These are phyloP conservation scores for Dicyrtoma fusca DNA, from an alignment of 2,888 invertebrate species.

Conservation along the genomic window DNA sequence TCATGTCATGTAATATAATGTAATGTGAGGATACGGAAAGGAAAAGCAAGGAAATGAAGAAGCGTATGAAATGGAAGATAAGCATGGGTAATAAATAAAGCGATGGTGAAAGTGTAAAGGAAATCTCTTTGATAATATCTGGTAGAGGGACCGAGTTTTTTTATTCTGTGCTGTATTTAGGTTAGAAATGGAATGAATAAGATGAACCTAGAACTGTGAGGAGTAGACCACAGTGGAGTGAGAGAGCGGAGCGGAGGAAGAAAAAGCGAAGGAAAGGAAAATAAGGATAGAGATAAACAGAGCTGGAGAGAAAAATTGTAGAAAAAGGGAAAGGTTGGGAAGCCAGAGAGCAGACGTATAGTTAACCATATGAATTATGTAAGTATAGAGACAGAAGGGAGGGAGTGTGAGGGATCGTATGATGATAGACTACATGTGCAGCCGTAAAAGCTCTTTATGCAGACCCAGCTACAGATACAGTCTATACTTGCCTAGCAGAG, in stretches of 20 bases:
- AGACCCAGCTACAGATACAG: conserved; percentile 12
- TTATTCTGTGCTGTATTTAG: background rate
- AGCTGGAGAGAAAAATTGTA: background rate
- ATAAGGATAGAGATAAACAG: background rate
- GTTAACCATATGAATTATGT: background rate
- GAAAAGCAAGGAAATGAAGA: too few relatives aligned
- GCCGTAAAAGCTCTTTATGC: too few relatives aligned
- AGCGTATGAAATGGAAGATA: too few relatives aligned
- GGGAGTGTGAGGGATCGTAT: background rate
- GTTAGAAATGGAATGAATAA: conserved; percentile 4
- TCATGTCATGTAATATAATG: too few relatives aligned
- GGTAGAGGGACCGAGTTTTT: too few relatives aligned
- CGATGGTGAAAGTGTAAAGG: too few relatives aligned
- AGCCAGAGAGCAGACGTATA: conserved; percentile 16
- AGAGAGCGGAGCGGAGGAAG: background rate
- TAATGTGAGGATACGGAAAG: too few relatives aligned
- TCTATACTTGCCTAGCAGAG: too few relatives aligned
- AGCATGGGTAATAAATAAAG: too few relatives aligned
- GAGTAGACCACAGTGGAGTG: background rate
- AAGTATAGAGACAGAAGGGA: background rate
- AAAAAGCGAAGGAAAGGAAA: background rate
- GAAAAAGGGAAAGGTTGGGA: conserved; percentile 15
- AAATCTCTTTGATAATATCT: too few relatives aligned
- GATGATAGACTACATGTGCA: too few relatives aligned
- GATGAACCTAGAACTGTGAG: background rate